Evolutionary conservation across 2,113 vertebrate species (phyloP), one percentile per base, ranked within the genome.

Genomic region (Ceyx melanurus): DNA sequence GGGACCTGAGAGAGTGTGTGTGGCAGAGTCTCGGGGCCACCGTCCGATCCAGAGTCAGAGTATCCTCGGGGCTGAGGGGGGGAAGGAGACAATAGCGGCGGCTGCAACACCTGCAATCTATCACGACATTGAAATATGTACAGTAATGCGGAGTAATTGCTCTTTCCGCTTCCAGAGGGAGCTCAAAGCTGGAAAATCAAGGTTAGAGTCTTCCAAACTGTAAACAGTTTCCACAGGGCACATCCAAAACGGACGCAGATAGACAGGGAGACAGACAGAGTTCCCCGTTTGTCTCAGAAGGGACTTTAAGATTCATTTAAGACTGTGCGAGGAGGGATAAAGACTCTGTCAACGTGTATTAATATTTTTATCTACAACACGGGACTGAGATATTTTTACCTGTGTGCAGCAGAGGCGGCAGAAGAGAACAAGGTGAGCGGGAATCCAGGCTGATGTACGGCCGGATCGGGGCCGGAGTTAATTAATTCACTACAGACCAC

Each of bases 111-210:
- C 97, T 97, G 95, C 65, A 33, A 88, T 95, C 83, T 92, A 92
- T 93, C 93, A 77, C 20, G 68, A 37, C 81, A 28, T 37, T 88
- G 79, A 89, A 94, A 85, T 85, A 84, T 33, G 83, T 70, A 75
- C 71, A 79, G 61, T 94, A 94, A 95, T 71, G 90, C 4, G 81
- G 82, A 97, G 94, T 93, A 95, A 88, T 97, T 95, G 96, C 93
- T 96, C 93, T 95, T 92, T 94, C 79, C 14, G 64, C 83, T 97
- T 96, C 88, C 93, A 95, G 93, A 96, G 94, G 91, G 94, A 96
- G 90, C 93, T 95, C 90, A 96, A 96, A 86, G 90, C 94, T 91
- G 94, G 72, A 90, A 94, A 96, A 82, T 77, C 92, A 71, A 92
- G 89, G 88, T 86, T 92, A 74, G 73, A 91, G 51, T 57, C 91